Evolutionary conservation across 2,113 vertebrate genomes (phyloP), one percentile per base, ranked within the genome.

Genomic region (Anhinga anhinga): DNA sequence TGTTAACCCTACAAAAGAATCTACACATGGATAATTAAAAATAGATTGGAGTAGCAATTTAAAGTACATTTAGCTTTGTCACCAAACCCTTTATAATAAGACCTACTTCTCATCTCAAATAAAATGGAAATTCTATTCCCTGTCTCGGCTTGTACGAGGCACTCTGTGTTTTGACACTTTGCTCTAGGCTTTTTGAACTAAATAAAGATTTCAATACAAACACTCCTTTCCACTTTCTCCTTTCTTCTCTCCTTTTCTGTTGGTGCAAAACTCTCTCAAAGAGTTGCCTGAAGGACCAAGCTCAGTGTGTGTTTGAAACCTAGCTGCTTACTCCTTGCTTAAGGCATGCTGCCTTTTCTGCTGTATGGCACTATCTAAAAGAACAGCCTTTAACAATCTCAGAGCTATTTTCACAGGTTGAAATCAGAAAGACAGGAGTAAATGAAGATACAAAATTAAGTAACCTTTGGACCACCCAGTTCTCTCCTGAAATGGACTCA

Each of bases 11-110:
- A 94, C 90, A 95, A 94, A 94, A 88, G 93, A 89, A 76, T 82
- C 89, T 79, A 84, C 74, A 79, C 83, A 80, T 90, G 90, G 93
- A 91, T 92, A 96, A 96, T 95, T 97, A 96, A 95, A 97, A 95
- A 93, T 73, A 79, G 82, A 94, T 87, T 82, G 81, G 44, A 87
- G 56, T 32, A 85, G 78, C 89, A 97, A 88, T 61, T 56, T 76
- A 90, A 86, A 91, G 91, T 77, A 44, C 45, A 26, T 92, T 96
- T 71, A 83, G 87, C 45, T 93, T 82, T 92, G 66, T 92, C 91
- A 84, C 67, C 62, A 90, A 42, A 45, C 21, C 42, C 81, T 93
- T 92, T 82, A 78, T 76, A 94, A 86, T 14, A 71, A 95, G 94
- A 88, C 67, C 77, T 82, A 52, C 49, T 93, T 96, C 89, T 95